Percentiles rank a stretch among this genome's conserved stretches.
Conservation (phyloP, 2,888 invertebrate genomes). For the Ditula angustiorana region DNA sequence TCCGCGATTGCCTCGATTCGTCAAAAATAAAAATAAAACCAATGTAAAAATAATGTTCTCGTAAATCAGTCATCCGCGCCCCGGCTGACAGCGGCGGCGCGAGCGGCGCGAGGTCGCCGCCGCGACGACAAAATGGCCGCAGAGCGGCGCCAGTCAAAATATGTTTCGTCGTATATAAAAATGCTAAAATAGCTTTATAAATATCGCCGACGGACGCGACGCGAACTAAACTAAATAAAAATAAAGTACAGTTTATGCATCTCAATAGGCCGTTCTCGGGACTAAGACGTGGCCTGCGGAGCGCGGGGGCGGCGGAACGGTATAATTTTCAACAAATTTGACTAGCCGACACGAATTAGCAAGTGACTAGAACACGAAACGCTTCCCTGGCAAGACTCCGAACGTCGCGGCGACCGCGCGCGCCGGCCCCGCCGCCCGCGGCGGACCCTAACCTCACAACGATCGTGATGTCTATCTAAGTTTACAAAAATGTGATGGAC, state of each 20-base stretch:
- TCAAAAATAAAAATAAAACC: slow-evolving; percentile 3
- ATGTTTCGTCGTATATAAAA: slow-evolving; percentile 52
- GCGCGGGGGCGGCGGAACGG: slow-evolving; percentile 42
- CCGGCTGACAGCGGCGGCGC: not conserved
- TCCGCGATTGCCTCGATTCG: not conserved
- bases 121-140: slow-evolving; percentile 61
- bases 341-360: slow-evolving; percentile 81
- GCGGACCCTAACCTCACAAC: not conserved
- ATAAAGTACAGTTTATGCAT: slow-evolving; percentile 68
- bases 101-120: slow-evolving; percentile 50
- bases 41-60: not conserved
- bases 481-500: slow-evolving; percentile 59
- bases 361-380: slow-evolving; percentile 82
- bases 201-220: slow-evolving; percentile 56
- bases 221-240: slow-evolving; percentile 64
- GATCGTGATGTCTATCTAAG: slow-evolving; percentile 22
- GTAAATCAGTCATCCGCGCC: not conserved
- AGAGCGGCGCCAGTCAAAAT: slow-evolving; percentile 51
- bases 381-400: slow-evolving; percentile 77
- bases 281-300: not conserved
- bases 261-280: slow-evolving; percentile 72
- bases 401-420: slow-evolving; percentile 42
- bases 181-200: slow-evolving; percentile 74
- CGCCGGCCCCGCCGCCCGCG: slow-evolving; percentile 22
- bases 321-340: slow-evolving; percentile 55